Conservation (phyloP, 2,797 vertebrate species). For the Acrocephalus scirpaceus region DNA sequence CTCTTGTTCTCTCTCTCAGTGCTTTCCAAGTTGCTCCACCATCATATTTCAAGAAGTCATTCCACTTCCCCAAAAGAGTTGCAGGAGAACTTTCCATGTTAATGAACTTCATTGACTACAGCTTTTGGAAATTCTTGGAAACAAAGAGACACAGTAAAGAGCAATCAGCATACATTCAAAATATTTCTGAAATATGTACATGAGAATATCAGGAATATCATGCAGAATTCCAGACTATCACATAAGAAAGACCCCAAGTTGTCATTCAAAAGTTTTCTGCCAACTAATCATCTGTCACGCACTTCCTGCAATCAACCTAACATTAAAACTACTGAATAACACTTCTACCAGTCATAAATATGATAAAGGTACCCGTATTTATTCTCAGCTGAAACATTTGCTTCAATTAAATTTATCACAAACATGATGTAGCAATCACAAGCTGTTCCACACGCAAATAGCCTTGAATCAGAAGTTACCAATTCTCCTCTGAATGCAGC, state of each 20-base stretch:
- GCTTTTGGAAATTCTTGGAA: not conserved
- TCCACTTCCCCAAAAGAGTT: not conserved
- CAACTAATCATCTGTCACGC: not conserved
- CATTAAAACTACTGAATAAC: not conserved
- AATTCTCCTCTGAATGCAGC: conserved; percentile 16
- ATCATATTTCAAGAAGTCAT: not conserved
- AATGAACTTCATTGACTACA: not conserved
- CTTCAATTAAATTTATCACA: conserved; percentile 39
- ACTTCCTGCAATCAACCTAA: not conserved
- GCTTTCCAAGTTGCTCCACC: not conserved
- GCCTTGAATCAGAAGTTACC: conserved; percentile 48
- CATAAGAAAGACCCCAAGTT: not conserved
- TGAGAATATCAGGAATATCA: not conserved
- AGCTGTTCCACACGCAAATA: conserved; percentile 6
- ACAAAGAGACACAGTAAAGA: not conserved
- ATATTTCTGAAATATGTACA: not conserved
- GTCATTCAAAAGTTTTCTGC: not conserved
- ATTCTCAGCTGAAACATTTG: conserved; percentile 4
- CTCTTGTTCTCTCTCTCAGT: not conserved
- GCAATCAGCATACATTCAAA: not conserved
- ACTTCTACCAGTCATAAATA: not conserved
- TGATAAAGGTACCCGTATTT: not conserved
- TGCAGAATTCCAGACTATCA: not conserved
- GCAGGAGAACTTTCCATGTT: not conserved
- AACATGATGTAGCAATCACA: not conserved